Evolutionary conservation across 2,888 invertebrate genomes (phyloP).

Genomic region (Synanthedon formicaeformis): DNA sequence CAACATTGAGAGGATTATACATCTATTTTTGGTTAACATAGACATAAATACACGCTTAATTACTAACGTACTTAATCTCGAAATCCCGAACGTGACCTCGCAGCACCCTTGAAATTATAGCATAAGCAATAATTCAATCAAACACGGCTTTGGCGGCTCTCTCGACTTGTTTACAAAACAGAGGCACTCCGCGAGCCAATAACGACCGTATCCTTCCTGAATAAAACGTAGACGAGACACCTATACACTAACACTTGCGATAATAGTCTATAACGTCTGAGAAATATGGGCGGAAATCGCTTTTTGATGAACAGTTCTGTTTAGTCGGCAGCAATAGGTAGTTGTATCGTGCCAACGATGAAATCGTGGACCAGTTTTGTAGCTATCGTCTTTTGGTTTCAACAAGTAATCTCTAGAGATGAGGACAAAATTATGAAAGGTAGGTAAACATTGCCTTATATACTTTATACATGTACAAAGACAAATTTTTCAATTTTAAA

Average conservation of each 20-base stretch:
- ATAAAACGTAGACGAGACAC: neutral
- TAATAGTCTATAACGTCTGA: neutral
- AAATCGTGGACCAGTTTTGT: constrained; percentile 19
- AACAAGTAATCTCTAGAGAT: constrained; percentile 33
- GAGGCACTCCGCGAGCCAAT: constrained; percentile 27
- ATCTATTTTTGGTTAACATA: neutral
- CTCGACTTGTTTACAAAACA: constrained; percentile 52
- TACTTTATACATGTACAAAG: no score
- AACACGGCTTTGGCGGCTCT: constrained; percentile 47
- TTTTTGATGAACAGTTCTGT: constrained; percentile 14
- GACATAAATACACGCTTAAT: neutral
- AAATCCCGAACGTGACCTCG: constrained; percentile 33
- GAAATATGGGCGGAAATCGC: neutral
- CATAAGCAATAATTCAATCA: constrained; percentile 65
- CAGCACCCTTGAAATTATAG: constrained; percentile 37
- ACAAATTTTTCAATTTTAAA: no score
- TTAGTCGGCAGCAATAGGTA: constrained; percentile 14
- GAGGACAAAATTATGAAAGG: constrained; percentile 63
- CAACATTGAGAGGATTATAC: neutral
- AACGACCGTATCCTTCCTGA: constrained; percentile 23
- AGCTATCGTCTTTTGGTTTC: constrained; percentile 17
- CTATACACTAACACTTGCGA: neutral
- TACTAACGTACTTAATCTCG: neutral
- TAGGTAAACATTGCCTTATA: constrained; percentile 10
- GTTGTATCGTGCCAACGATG: constrained; percentile 20